Conservation (phyloP, 2,113 vertebrate species). For the Nansenia antarctica region DNA sequence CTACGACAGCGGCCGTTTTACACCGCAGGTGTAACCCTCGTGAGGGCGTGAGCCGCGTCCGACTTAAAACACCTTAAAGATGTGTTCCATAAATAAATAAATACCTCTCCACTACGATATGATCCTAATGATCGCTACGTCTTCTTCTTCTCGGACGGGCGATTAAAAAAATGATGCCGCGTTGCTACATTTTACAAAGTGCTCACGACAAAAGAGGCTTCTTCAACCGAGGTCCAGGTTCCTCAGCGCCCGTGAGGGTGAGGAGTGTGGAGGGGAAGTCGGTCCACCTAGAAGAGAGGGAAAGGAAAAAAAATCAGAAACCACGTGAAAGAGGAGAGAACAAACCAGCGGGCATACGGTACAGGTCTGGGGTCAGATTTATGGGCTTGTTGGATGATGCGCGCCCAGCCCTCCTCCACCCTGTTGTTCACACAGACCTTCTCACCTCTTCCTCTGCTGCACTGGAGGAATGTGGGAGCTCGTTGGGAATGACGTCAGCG, state of each 20-base stretch:
- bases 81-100: slow-evolving; percentile 49
- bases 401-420: too few species aligned
- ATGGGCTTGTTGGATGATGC: not conserved
- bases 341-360: not conserved
- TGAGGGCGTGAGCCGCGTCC: too few species aligned
- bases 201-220: slow-evolving; percentile 51
- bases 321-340: slow-evolving; percentile 11
- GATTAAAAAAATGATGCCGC: slow-evolving; percentile 38
- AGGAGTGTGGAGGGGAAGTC: slow-evolving; percentile 14
- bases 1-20: slow-evolving; percentile 42
- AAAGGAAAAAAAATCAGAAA: not conserved
- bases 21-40: too few species aligned
- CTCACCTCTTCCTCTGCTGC: not conserved
- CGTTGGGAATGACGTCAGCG: not conserved
- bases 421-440: not conserved
- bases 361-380: too few species aligned
- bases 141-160: slow-evolving; percentile 31
- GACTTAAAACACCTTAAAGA: slow-evolving; percentile 13
- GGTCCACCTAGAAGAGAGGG: slow-evolving; percentile 39
- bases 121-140: slow-evolving; percentile 39
- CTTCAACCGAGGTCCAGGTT: slow-evolving; percentile 60
- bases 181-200: slow-evolving; percentile 69
- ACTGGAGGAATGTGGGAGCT: not conserved
- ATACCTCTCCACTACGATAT: slow-evolving; percentile 10
- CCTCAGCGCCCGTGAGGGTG: slow-evolving; percentile 51